Evolutionary conservation across 2,797 vertebrate species (phyloP), one percentile per base, ranked within the genome.

Genomic region (Schizopygopsis malacanthus): DNA sequence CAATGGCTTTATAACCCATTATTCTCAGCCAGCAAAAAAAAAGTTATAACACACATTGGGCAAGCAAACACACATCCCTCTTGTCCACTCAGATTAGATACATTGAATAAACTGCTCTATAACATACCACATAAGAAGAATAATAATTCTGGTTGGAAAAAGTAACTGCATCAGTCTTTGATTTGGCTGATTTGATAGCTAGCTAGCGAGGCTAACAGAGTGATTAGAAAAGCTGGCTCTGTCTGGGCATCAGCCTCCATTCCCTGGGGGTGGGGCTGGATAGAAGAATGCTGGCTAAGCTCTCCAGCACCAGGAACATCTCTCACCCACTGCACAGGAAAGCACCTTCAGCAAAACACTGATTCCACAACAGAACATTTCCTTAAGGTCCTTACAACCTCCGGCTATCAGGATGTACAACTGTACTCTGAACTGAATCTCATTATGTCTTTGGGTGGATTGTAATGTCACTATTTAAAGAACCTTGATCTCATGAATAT

Each of bases 281-380:
- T 39, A 75, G 76, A 28, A 47, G 69, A 80, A 56, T 80, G 69
- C 82, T 59, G 82, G 82, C 52, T 84, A 69, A 81, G 77, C 77
- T 84, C 47, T 84, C 47, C 25, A 61, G 59, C 79, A 59, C 67
- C 69, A 80, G 63, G 41, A 67, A 22, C 76, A 83, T 83, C 61
- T 69, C 59, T 79, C 25, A 75, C 67, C 43, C 75, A 75, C 69
- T 69, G 67, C 56, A 52, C 25, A 79, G 56, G 56, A 61, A 79
- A 43, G 54, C 76, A 79, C 77, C 39, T 79, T 79, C 77, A 63
- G 56, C n/a, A 79, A 79, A 79, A 79, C 77, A 63, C 39, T 79
- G n/a, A 61, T 43, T 8, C 15, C 4, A 6, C 37, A 79, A 18
- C 52, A 56, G 20, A 56, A 77, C 56, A 63, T 45, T 61, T 61